Base-by-base conservation (phyloP, 2,113 vertebrate genomes). In the Hippocampus guttulatus region DNA sequence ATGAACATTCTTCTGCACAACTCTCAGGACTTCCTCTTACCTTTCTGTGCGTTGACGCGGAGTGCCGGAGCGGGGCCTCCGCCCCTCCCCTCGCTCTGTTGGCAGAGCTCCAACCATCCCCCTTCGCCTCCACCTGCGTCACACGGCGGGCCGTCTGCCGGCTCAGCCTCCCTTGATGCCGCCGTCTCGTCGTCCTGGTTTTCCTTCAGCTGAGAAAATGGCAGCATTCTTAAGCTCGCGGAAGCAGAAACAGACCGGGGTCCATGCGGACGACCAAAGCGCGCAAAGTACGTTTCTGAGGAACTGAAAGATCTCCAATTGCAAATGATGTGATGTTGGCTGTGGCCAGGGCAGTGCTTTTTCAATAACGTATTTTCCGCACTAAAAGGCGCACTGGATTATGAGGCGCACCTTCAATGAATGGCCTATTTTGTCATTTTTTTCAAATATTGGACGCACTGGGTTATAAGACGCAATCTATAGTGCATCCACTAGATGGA, bases 121-220 rank as follows among this genome's bases (percentile, higher is more conserved):
- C 91, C 92, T 87, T 86, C 91, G 81, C 27, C 51, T 41, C 30
- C 67, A 40, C 64, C 67, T 25, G 58, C 58, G 27, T 58, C 55
- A 5, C 55, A 27, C 23, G 23, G 15, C 25, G 27, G 55, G 25
- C 25, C 55, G 23, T 61, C 27, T 33, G 58, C 58, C 58, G 33
- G 58, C 27, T 30, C 58, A 33, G 27, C 58, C 27, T 61, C 16
- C 25, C 25, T 30, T 61, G 58, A 27, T 18, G 58, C 15, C 12
- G 25, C 15, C 27, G 14, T 61, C 27, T 61, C 58, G 27, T 33
- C 58, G 15, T 61, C 30, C 88, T 95, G 95, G 87, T 93, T 93
- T 85, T 96, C 94, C 92, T 95, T 96, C 93, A 96, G 95, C 92
- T 98, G 96, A 70, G 95, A 97, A 94, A 97, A 97, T 78, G 94